Evolutionary conservation across 2,113 vertebrate genomes (phyloP), one percentile per base, ranked within the genome.

Genomic region (Calidris pugnax): DNA sequence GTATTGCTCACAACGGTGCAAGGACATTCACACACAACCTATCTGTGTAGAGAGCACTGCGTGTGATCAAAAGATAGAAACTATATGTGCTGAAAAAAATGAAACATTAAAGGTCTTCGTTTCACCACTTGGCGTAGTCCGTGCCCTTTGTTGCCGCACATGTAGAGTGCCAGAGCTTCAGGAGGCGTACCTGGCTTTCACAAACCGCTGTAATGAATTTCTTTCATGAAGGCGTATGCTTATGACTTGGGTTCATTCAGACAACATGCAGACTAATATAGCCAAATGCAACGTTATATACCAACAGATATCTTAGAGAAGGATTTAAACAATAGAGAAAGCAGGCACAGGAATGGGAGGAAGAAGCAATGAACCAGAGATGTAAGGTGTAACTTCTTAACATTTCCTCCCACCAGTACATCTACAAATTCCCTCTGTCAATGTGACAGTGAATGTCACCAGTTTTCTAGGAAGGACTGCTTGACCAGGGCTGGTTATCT

Each of bases 381-480:
- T n/a, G 4, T 37, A 53, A 60, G 8, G 10, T 11, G 17, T 53
- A 37, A 43, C 67, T 67, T 63, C 30, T 56, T 45, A 74, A 20
- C 15, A 17, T 53, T 47, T 37, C 5, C 3, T 66, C 4, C 13
- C 14, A 6, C 3, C 5, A 27, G 7, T 7, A 14, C 2, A 1
- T 32, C 6, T 55, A 32, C 7, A 63, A 48, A 41, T 56, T 41
- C 16, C 9, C 4, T 39, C 20, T 32, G 8, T 63, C 39, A 63
- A 9, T 35, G 55, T 21, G 8, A 9, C 9, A 50, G n/a, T 43
- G 14, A 78, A 37, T 33, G 27, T 32, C 35, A 72, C 9, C 5
- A 16, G 39, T n/a, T 35, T 55, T 76, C 56, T 30, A 32, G 30
- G 56, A 35, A 35, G 17, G 7, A 39, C 11, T 39, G 32, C 35